Evolutionary conservation across 2,888 invertebrate genomes (phyloP).

Genomic region (Ptilodon capucinus): DNA sequence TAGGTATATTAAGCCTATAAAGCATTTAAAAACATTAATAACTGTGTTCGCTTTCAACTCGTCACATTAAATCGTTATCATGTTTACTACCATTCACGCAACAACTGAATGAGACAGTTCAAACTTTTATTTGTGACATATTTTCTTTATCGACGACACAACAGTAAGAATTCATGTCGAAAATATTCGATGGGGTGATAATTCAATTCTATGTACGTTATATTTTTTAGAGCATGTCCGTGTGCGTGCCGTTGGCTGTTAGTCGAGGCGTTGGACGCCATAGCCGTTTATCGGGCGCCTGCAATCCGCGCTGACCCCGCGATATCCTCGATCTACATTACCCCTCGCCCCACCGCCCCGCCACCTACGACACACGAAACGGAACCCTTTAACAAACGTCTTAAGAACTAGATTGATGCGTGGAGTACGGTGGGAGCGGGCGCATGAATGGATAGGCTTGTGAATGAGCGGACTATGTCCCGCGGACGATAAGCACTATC

Average conservation of each 20-base stretch:
- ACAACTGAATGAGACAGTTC: constrained; percentile 55
- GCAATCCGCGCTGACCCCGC: constrained; percentile 81
- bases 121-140: constrained; percentile 47
- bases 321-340: constrained; percentile 79
- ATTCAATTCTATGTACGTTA: constrained; percentile 34
- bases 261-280: constrained; percentile 57
- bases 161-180: constrained; percentile 37
- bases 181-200: constrained; percentile 38
- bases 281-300: constrained; percentile 75
- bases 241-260: constrained; percentile 44
- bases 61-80: constrained; percentile 57
- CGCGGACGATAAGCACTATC: constrained; percentile 78
- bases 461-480: constrained; percentile 82
- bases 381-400: constrained; percentile 45
- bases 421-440: constrained; percentile 46
- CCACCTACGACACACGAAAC: constrained; percentile 36
- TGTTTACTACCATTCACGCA: constrained; percentile 57
- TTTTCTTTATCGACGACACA: constrained; percentile 38
- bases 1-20: not conserved
- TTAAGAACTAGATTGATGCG: constrained; percentile 56
- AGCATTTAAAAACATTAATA: constrained; percentile 39
- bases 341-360: constrained; percentile 55
- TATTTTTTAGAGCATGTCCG: constrained; percentile 24
- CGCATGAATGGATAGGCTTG: constrained; percentile 79
- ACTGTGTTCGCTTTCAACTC: constrained; percentile 52